These are phyloP conservation scores for Ciconia nigra DNA, from an alignment of 2,797 vertebrate genomes.

Conservation along the genomic window DNA sequence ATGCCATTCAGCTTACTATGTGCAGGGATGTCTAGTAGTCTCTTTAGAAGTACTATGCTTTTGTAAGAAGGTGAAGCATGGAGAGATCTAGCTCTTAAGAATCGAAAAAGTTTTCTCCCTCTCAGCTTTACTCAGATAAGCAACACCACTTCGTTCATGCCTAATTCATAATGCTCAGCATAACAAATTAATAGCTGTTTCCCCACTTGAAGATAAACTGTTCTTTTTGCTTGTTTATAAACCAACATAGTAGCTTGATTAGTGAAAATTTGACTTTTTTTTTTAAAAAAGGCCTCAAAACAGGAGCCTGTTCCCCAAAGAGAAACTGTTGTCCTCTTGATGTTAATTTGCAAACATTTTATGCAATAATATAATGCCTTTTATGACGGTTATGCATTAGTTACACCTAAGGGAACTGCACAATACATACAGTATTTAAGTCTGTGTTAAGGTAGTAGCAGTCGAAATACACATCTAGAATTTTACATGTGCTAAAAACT, in stretches of 20 bases:
- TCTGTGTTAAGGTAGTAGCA: neutral
- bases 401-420: neutral
- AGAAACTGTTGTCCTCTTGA: neutral
- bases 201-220: neutral
- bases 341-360: neutral
- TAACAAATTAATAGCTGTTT: neutral
- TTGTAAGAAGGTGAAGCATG: neutral
- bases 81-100: neutral
- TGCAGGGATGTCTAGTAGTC: accelerated
- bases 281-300: neutral
- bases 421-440: neutral
- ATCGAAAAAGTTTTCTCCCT: neutral
- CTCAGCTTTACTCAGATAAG: neutral
- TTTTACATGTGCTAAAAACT: neutral
- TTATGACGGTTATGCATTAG: neutral
- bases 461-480: neutral
- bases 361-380: neutral
- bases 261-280: neutral
- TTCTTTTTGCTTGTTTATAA: neutral
- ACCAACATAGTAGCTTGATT: too few relatives aligned
- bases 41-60: neutral
- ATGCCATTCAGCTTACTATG: neutral
- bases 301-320: neutral
- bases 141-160: neutral
- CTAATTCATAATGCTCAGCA: neutral